Evolutionary conservation across 2,113 vertebrate species (phyloP).

Genomic region (Apeltes quadracus): DNA sequence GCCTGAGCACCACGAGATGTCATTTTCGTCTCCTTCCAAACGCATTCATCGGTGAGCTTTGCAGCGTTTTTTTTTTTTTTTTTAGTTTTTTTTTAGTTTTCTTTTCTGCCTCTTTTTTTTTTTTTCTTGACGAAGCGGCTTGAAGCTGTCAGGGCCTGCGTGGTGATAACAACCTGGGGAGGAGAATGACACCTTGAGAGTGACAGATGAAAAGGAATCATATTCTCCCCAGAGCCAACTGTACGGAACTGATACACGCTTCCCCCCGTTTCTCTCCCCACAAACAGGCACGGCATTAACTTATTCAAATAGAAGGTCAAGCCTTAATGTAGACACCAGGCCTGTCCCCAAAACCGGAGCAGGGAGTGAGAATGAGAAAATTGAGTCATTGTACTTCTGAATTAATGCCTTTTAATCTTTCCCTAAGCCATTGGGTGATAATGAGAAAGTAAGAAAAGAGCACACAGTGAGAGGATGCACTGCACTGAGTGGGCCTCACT

Average conservation of each 20-base stretch:
- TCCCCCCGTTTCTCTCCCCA: conserved; percentile 72
- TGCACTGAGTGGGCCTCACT: conserved; percentile 70
- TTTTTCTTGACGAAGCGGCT: conserved; percentile 76
- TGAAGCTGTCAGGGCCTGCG: conserved; percentile 86
- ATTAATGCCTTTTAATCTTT: conserved; percentile 90
- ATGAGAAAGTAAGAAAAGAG: conserved; percentile 76
- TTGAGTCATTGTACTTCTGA: conserved; percentile 86
- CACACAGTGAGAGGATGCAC: conserved; percentile 24
- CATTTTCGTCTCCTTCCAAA: conserved; percentile 64
- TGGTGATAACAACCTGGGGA: conserved; percentile 87
- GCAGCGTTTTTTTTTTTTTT: conserved; percentile 39
- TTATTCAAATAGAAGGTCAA: conserved; percentile 92
- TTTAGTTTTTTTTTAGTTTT: too few species aligned
- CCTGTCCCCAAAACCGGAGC: conserved; percentile 79
- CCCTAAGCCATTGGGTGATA: conserved; percentile 80
- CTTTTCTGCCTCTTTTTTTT: conserved; percentile 10
- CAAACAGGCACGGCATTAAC: conserved; percentile 88
- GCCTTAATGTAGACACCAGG: conserved; percentile 83
- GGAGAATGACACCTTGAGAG: conserved; percentile 88
- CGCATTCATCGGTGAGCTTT: conserved; percentile 67
- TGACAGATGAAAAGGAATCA: conserved; percentile 88
- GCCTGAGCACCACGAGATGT: conserved; percentile 72
- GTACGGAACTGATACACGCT: conserved; percentile 88
- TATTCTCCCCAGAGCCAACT: conserved; percentile 87
- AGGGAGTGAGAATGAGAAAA: conserved; percentile 70